Evolutionary conservation across 2,113 vertebrate species (phyloP).

Genomic region (Alouatta palliata): DNA sequence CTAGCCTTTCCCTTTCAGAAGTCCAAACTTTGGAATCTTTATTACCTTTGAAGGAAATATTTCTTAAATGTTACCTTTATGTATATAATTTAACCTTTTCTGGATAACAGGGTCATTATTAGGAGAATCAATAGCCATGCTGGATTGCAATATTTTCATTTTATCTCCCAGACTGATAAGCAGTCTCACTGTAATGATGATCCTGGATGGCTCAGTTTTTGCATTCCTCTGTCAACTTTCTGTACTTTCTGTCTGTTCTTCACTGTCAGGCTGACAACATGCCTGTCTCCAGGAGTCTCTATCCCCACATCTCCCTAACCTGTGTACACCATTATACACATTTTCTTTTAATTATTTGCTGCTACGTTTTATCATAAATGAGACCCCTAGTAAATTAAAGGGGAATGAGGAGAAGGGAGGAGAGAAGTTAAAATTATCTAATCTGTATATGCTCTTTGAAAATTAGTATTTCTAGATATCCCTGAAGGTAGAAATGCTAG

Average conservation of each 20-base stretch:
- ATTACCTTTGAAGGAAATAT: not conserved
- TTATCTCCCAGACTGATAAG: not conserved
- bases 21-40: slow-evolving; percentile 1
- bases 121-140: not conserved
- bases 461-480: not conserved
- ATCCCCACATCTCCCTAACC: not conserved
- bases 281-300: not conserved
- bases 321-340: not conserved
- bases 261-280: not conserved
- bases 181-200: not conserved
- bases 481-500: not conserved
- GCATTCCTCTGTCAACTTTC: not conserved
- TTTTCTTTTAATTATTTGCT: not conserved
- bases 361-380: not conserved
- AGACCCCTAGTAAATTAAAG: not conserved
- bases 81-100: not conserved
- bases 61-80: slow-evolving; percentile 12
- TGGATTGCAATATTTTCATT: not conserved
- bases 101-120: not conserved
- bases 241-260: not conserved
- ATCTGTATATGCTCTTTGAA: not conserved
- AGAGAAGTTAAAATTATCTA: not conserved
- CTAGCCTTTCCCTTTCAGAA: not conserved
- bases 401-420: not conserved
- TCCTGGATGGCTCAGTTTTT: not conserved